Evolutionary conservation across 2,113 vertebrate species (phyloP).

Genomic region (Trogon melanurus): DNA sequence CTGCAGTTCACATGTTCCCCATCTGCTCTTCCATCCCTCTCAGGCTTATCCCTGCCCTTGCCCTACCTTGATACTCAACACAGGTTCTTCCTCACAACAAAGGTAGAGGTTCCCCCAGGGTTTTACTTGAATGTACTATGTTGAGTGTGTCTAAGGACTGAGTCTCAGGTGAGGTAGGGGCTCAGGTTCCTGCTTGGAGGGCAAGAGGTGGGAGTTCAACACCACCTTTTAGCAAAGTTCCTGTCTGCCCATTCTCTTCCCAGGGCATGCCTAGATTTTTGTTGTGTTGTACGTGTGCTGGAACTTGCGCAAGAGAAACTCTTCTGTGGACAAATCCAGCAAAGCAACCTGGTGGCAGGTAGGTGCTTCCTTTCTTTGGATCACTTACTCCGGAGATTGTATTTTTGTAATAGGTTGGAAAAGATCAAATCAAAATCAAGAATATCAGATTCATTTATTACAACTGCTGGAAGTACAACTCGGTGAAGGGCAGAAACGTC

Average conservation of each 20-base stretch:
- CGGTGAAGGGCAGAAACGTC: background rate
- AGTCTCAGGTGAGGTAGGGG: background rate
- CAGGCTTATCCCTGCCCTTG: background rate
- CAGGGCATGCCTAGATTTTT: background rate
- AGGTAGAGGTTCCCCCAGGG: background rate
- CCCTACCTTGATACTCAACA: accelerated
- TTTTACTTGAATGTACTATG: background rate
- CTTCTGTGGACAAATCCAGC: background rate
- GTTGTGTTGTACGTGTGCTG: background rate
- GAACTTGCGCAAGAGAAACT: background rate
- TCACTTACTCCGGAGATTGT: background rate
- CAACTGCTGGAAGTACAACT: background rate
- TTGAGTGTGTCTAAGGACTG: background rate
- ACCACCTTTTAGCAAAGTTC: background rate
- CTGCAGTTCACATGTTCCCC: background rate
- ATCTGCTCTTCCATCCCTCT: background rate
- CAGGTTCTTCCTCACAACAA: background rate
- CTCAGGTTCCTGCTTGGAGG: background rate
- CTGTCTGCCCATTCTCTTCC: background rate
- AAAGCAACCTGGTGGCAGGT: background rate
- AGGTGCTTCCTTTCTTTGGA: background rate
- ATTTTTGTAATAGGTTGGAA: background rate
- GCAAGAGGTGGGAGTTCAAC: background rate
- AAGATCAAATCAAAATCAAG: background rate
- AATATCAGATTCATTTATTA: background rate